These are phyloP conservation scores for Eupithecia inturbata DNA, from an alignment of 2,888 invertebrate species.

Conservation along the genomic window DNA sequence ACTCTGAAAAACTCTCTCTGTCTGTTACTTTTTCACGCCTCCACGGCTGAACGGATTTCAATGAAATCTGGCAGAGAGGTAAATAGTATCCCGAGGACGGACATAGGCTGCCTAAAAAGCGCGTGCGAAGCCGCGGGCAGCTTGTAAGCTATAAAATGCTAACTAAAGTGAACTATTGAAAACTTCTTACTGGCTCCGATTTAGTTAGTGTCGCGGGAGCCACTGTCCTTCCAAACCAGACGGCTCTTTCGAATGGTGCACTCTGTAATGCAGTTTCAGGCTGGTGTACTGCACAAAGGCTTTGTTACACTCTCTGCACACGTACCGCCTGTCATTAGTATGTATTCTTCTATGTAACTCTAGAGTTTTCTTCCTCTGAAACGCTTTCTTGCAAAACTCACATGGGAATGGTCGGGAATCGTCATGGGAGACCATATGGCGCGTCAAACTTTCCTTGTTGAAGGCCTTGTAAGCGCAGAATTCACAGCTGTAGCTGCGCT, in stretches of 20 bases:
- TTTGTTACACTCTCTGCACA: conserved; percentile 75
- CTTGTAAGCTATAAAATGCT: no score
- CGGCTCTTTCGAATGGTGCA: conserved; percentile 71
- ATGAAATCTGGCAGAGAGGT: no score
- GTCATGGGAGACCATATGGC: conserved; percentile 83
- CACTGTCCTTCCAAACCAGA: conserved; percentile 23
- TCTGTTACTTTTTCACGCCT: no score
- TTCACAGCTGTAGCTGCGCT: conserved; percentile 64
- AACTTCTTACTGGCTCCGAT: not conserved
- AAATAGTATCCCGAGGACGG: no score
- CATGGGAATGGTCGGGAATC: conserved; percentile 83
- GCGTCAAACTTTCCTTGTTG: conserved; percentile 73
- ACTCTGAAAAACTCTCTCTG: no score
- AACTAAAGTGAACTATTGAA: conserved; percentile 19
- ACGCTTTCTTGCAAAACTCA: conserved; percentile 82
- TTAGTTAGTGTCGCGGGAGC: not conserved
- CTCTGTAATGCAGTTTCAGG: conserved; percentile 81
- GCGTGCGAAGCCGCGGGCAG: no score
- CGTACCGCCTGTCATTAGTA: conserved; percentile 81
- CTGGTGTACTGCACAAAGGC: conserved; percentile 85
- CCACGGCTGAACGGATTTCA: no score
- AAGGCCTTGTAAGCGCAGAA: conserved; percentile 72
- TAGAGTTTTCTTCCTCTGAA: conserved; percentile 83
- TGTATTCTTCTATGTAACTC: conserved; percentile 83
- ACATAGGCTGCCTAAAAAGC: no score